phyloP scores from a whole-genome alignment of 1,140 invertebrate genomes.

The Tetramorium simillimum region DNA sequence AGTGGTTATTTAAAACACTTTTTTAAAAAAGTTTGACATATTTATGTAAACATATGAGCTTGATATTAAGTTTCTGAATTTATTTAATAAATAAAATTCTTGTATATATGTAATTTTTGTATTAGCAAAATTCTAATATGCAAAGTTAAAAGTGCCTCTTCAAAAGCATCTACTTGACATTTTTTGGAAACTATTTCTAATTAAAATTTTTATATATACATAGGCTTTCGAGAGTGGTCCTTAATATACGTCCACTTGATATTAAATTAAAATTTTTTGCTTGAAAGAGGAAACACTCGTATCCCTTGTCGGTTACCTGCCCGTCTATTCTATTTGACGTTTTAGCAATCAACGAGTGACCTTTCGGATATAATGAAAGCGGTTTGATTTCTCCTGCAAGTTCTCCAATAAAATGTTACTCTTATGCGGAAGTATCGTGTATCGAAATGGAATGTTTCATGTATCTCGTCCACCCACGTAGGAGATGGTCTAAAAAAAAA shows the following conservation, averaged over 20 bases:
- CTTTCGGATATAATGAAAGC: constrained; percentile 48
- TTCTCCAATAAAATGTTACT: constrained; percentile 54
- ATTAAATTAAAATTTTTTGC: constrained; percentile 39
- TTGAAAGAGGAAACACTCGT: constrained; percentile 30
- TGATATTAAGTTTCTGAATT: background rate
- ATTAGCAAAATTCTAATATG: background rate
- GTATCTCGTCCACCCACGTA: constrained; percentile 7
- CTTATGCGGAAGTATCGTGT: constrained; percentile 47
- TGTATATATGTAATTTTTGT: too few species aligned
- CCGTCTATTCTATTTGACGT: constrained; percentile 41
- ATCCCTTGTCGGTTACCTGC: constrained; percentile 23
- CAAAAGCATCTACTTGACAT: background rate
- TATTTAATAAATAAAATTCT: background rate
- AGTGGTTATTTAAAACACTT: background rate
- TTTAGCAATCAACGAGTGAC: constrained; percentile 50
- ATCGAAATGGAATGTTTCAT: constrained; percentile 47
- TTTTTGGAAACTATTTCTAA: background rate
- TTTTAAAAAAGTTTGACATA: background rate
- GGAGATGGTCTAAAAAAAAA: constrained; percentile 32
- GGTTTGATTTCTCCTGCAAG: constrained; percentile 21
- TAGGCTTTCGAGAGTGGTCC: background rate
- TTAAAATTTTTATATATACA: background rate
- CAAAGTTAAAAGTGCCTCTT: background rate
- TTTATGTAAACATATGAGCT: background rate
- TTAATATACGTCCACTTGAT: constrained; percentile 30